These are phyloP conservation scores for Boloria euphrosyne DNA, from an alignment of 2,888 invertebrate genomes.

Conservation along the genomic window DNA sequence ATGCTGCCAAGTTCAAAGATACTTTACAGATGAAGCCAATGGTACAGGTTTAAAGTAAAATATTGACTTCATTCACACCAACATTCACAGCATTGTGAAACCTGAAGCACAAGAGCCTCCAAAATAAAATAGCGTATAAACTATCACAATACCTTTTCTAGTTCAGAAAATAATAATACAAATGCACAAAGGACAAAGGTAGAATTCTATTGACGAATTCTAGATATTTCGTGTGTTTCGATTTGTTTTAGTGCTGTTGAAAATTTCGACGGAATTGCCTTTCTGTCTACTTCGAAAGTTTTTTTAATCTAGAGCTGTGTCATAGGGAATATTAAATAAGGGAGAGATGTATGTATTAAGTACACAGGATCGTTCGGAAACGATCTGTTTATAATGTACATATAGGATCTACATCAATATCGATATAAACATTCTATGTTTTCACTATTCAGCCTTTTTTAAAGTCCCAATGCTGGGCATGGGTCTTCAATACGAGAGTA, in stretches of 20 bases:
- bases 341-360: too few relatives aligned
- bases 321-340: neutral
- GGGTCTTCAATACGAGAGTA: too few relatives aligned
- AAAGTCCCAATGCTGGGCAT: too few relatives aligned
- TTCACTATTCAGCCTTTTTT: too few relatives aligned
- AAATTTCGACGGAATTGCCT: neutral
- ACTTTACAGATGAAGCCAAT: too few relatives aligned
- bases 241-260: neutral
- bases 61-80: neutral
- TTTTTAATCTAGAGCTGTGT: neutral
- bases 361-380: too few relatives aligned
- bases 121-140: slow-evolving; percentile 24
- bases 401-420: too few relatives aligned
- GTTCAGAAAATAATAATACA: slow-evolving; percentile 19
- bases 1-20: too few relatives aligned
- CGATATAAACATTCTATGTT: too few relatives aligned
- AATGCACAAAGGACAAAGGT: slow-evolving; percentile 24
- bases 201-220: slow-evolving; percentile 18
- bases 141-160: slow-evolving; percentile 15
- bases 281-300: neutral
- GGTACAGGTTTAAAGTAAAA: too few relatives aligned
- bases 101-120: slow-evolving; percentile 24
- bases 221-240: neutral
- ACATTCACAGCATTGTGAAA: slow-evolving; percentile 22
- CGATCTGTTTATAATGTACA: too few relatives aligned